Base-by-base conservation (phyloP, 1,140 invertebrate genomes). In the Euura lappo region DNA sequence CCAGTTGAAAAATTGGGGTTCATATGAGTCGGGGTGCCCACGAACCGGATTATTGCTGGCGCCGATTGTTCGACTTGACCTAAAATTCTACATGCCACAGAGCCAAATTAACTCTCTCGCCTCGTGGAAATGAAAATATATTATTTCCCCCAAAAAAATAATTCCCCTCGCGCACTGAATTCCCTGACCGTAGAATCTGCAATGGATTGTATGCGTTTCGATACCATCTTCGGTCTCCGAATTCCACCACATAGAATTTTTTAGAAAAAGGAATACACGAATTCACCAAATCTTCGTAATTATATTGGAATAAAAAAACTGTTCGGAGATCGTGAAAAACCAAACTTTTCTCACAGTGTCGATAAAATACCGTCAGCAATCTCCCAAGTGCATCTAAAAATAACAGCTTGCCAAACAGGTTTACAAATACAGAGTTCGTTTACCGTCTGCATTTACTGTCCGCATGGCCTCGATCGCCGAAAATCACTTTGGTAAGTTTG, bases 341-440 rank as follows among this genome's bases (percentile, higher is more conserved):
- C 28, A 28, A 28, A 28, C 28, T 28, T 28, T 28, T 28, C 28
- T 28, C 28, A 28, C 28, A 51, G 47, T 7, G 47, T 11, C 51
- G 51, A 60, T 60, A 60, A 60, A 60, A 60, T 60, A 60, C 13
- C 51, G 51, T 60, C 3, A n/a, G 51, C 10, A 60, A 28, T 28
- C 28, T 28, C 28, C 28, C 28, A 28, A 28, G 51, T 60, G 13
- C 6, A 60, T 3, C 51, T 6, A 60, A 60, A 60, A 60, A 60
- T 60, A 60, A 60, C 51, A 60, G 51, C 8, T n/a, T 60, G 51
- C 13, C 51, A 60, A 60, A 60, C 51, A n/a, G 51, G 51, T 60
- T 60, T 60, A 11, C 6, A 60, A 60, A 60, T 60, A 60, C 13
- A n/a, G 51, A 3, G 51, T n/a, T 60, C 8, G 13, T 60, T 60